A percentile compares a stretch with the other conserved stretches of the same genome.
Conservation (phyloP, 2,113 vertebrate species). For the Origma solitaria region DNA sequence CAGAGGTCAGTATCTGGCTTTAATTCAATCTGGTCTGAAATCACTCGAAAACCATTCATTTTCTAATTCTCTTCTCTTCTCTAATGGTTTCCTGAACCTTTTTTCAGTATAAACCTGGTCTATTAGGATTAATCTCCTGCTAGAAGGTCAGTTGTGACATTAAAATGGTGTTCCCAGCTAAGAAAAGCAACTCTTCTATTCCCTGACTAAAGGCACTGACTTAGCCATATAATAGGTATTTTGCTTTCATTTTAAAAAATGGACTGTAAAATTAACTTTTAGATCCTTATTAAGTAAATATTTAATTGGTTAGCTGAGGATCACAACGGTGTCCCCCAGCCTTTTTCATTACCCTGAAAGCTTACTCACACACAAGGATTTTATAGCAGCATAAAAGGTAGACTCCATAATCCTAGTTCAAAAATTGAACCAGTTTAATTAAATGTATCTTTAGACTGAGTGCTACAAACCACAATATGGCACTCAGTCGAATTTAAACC, state of each 20-base stretch:
- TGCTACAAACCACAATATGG: neutral
- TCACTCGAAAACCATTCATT: neutral
- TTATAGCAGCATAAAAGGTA: neutral
- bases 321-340: neutral
- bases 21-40: neutral
- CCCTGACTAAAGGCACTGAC: neutral
- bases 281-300: neutral
- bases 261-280: neutral
- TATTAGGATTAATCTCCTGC: neutral
- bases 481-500: neutral
- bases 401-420: neutral
- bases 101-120: neutral
- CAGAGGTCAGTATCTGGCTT: neutral
- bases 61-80: neutral
- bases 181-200: neutral
- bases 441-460: neutral
- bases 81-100: neutral
- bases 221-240: neutral
- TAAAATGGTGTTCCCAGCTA: neutral
- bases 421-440: conserved; percentile 5
- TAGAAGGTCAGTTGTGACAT: neutral
- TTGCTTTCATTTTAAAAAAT: neutral
- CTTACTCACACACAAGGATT: neutral
- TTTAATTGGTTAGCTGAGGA: neutral
- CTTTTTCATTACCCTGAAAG: conserved; percentile 3